Percentiles rank a stretch among this genome's conserved stretches.
These are phyloP conservation scores for Vollenhovia emeryi DNA, from an alignment of 1,140 invertebrate genomes.

Conservation along the genomic window DNA sequence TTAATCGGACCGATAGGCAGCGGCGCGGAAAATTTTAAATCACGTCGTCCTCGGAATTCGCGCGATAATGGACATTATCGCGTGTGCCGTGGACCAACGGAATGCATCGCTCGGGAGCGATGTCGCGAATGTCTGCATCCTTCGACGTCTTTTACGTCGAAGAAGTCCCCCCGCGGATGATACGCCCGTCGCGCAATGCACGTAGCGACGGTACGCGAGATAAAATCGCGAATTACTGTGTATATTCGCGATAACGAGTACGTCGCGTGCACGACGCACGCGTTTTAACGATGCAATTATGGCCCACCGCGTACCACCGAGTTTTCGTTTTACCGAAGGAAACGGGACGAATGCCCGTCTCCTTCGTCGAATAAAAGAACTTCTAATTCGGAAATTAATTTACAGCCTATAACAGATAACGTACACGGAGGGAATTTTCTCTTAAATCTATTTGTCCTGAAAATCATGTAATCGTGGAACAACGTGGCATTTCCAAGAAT, in stretches of 20 bases:
- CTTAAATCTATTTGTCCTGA: too few relatives aligned
- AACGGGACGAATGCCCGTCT: background rate
- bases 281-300: slow-evolving; percentile 40
- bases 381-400: slow-evolving; percentile 7
- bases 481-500: background rate
- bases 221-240: slow-evolving; percentile 35
- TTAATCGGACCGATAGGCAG: slow-evolving; percentile 56
- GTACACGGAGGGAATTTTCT: background rate
- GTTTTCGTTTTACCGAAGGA: background rate
- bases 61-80: slow-evolving; percentile 60
- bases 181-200: slow-evolving; percentile 23
- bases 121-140: slow-evolving; percentile 22
- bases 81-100: slow-evolving; percentile 33
- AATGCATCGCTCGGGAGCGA: background rate
- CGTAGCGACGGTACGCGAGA: slow-evolving; percentile 53
- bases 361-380: background rate
- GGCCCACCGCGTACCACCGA: background rate
- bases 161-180: slow-evolving; percentile 15
- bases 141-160: slow-evolving; percentile 26
- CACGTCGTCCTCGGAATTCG: slow-evolving; percentile 66
- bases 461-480: too few relatives aligned
- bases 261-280: slow-evolving; percentile 30
- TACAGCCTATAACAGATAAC: background rate
- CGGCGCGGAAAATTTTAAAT: slow-evolving; percentile 67
- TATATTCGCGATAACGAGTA: slow-evolving; percentile 42